A percentile compares a stretch with the other conserved stretches of the same genome.
These are phyloP conservation scores for Zaprionus ornatus DNA, from an alignment of 1,140 invertebrate species.

Conservation along the genomic window DNA sequence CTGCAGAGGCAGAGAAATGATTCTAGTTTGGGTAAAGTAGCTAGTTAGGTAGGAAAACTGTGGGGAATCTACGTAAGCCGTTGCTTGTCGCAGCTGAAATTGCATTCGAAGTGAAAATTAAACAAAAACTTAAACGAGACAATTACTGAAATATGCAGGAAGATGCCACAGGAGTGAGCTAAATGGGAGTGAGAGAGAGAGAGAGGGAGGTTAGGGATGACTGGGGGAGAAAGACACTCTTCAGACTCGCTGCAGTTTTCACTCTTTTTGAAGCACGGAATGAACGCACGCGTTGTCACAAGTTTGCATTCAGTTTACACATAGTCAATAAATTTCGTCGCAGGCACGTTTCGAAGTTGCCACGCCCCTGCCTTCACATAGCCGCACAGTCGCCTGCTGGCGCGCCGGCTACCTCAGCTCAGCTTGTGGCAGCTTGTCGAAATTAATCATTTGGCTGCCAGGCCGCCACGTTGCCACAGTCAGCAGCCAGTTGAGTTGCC, in stretches of 20 bases:
- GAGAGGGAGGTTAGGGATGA: background rate
- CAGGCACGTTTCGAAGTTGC: constrained; percentile 53
- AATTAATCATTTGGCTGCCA: constrained; percentile 81
- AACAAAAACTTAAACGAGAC: constrained; percentile 24
- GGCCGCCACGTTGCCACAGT: constrained; percentile 34
- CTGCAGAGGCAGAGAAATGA: background rate
- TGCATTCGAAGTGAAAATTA: constrained; percentile 14
- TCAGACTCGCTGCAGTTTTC: constrained; percentile 28
- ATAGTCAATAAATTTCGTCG: constrained; percentile 60
- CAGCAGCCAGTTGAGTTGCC: background rate
- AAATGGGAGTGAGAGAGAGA: background rate
- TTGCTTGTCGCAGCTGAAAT: background rate
- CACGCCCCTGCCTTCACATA: background rate
- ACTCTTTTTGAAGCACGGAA: constrained; percentile 64
- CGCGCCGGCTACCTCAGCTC: constrained; percentile 30
- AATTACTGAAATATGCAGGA: constrained; percentile 32
- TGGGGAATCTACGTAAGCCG: background rate
- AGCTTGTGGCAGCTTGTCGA: constrained; percentile 78
- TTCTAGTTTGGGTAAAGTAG: background rate
- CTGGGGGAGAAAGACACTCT: too few relatives aligned
- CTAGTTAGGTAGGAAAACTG: constrained; percentile 24
- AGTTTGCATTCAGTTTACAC: constrained; percentile 67
- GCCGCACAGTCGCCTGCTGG: background rate
- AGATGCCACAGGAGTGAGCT: background rate
- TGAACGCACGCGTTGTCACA: constrained; percentile 58